Conservation (phyloP, 2,113 vertebrate species). For the Thunnus thynnus region DNA sequence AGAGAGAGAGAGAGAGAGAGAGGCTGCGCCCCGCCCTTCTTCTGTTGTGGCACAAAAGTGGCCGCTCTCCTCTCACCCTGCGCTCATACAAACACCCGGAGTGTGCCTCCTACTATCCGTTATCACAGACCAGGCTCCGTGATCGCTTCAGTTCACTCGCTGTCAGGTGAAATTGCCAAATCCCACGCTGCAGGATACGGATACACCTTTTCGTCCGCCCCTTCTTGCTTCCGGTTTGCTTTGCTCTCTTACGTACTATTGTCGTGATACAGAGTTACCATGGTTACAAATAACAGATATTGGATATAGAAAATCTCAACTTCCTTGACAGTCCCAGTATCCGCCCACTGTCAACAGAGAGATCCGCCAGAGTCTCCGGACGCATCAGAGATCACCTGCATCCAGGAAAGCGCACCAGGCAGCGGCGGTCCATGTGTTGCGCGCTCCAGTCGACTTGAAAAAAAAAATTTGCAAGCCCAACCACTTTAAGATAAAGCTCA, state of each 20-base stretch:
- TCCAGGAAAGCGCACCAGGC: slow-evolving; percentile 36
- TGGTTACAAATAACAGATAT: slow-evolving; percentile 57
- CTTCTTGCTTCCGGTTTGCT: slow-evolving; percentile 46
- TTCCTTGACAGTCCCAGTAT: slow-evolving; percentile 44
- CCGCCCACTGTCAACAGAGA: slow-evolving; percentile 58
- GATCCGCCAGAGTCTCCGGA: slow-evolving; percentile 40
- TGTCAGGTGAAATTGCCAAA: not conserved
- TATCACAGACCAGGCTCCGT: not conserved
- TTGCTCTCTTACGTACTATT: slow-evolving; percentile 40
- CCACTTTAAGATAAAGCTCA: not conserved
- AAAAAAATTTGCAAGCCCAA: not conserved
- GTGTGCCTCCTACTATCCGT: not conserved
- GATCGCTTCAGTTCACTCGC: not conserved
- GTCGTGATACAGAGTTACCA: slow-evolving; percentile 42
- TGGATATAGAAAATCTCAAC: slow-evolving; percentile 36
- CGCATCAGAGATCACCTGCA: slow-evolving; percentile 39
- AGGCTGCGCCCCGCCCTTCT: slow-evolving; percentile 53
- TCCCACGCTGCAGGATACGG: slow-evolving; percentile 1
- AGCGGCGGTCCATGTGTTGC: slow-evolving; percentile 36
- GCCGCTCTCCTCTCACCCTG: slow-evolving; percentile 5
- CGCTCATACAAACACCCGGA: not conserved
- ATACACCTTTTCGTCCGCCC: not conserved
- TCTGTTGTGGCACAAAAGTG: slow-evolving; percentile 15
- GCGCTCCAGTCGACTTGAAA: slow-evolving; percentile 21
- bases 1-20: not conserved